Base-by-base conservation (phyloP, 1,140 invertebrate genomes). In the Triops cancriformis region DNA sequence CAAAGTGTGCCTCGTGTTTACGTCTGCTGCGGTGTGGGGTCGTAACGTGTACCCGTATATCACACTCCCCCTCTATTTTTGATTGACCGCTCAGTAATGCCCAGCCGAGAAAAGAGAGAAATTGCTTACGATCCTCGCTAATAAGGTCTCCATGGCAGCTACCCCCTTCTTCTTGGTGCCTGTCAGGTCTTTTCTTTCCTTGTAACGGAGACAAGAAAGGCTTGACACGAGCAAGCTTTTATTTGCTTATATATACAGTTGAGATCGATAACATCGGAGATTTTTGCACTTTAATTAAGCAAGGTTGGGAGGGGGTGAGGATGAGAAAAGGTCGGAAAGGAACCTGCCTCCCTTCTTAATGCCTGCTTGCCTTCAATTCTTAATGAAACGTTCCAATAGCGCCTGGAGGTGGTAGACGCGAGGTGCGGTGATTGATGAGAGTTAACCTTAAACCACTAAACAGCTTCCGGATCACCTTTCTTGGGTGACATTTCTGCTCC, bases 171-270 rank as follows among this genome's bases (percentile, higher is more conserved):
- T 64, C 10, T 64, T 14, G 51, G 51, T 23, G 0, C n/a, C 14
- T 64, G 51, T 64, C 51, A 12, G 14, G 14, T 64, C 51, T 64
- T 64, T 64, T 64, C 51, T 64, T 64, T 23, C 51, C 23, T 5
- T 23, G n/a, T 64, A 64, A 64, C 14, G 18, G 51, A 64, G 51
- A 23, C 14, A 64, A 64, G 23, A 64, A 64, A 64, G 51, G 51
- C 51, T 64, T 64, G n/a, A 64, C 51, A 64, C 51, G 23, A 64
- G 51, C 51, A 64, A 64, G 51, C 51, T 64, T 64, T 64, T 64
- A 64, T 64, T 64, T 7, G 51, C 18, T 23, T 64, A 64, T 14
- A 64, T 64, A 64, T 64, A 23, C 18, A 64, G 51, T 14, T 37
- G 31, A 64, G 51, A 11, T 64, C 51, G 51, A 64, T 64, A 23